A percentile compares a stretch with the other conserved stretches of the same genome.
These are phyloP conservation scores for Ranitomeya imitator DNA, from an alignment of 2,113 vertebrate species.

Conservation along the genomic window DNA sequence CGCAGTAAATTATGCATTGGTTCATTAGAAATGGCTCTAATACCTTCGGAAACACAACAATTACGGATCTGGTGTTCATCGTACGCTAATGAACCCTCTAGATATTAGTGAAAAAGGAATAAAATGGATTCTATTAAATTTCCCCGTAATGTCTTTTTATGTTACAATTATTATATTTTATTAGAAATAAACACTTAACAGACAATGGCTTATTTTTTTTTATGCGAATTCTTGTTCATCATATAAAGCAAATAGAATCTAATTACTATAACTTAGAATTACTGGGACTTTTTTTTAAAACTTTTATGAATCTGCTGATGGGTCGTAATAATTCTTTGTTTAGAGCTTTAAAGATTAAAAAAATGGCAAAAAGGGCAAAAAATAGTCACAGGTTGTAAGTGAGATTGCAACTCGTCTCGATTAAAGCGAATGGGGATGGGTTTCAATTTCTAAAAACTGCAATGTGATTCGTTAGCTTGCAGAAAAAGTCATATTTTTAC, in stretches of 20 bases:
- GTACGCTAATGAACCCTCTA: constrained; percentile 18
- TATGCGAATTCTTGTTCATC: neutral
- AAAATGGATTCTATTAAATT: neutral
- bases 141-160: neutral
- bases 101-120: constrained; percentile 21
- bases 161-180: constrained; percentile 24
- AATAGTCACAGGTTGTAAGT: neutral
- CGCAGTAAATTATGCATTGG: constrained; percentile 25
- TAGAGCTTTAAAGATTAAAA: neutral
- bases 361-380: neutral
- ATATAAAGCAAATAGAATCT: neutral
- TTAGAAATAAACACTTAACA: constrained; percentile 10
- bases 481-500: too few relatives aligned
- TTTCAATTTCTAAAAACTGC: too few relatives aligned
- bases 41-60: neutral
- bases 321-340: neutral
- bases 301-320: neutral
- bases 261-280: neutral
- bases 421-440: too few relatives aligned
- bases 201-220: neutral
- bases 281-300: neutral
- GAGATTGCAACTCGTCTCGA: neutral
- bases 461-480: too few relatives aligned
- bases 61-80: neutral
- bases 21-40: constrained; percentile 2